phyloP scores from a whole-genome alignment of 1,140 invertebrate genomes.

The Nephila pilipes region DNA sequence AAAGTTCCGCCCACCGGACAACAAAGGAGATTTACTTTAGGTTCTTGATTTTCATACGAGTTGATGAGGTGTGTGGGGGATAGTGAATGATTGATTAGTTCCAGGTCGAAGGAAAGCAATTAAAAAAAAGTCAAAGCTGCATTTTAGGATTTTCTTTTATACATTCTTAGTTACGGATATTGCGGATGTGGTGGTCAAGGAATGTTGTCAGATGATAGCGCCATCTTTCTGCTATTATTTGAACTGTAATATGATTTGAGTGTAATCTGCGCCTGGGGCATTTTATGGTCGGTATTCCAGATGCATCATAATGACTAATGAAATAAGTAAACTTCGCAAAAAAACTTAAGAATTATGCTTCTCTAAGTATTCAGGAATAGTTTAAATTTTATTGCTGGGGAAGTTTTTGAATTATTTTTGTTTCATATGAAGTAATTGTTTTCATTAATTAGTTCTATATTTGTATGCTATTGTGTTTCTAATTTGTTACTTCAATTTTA shows the following conservation, averaged over 20 bases:
- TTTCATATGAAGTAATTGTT: too few species aligned
- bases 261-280: background rate
- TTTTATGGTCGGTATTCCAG: too few species aligned
- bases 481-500: too few species aligned
- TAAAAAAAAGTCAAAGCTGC: background rate
- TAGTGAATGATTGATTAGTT: background rate
- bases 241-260: background rate
- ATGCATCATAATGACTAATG: too few species aligned
- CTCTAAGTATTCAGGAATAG: too few species aligned
- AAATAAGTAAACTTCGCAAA: too few species aligned
- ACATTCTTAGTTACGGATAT: background rate
- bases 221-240: background rate
- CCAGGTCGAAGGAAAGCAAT: background rate
- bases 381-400: too few species aligned
- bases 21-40: background rate
- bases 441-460: too few species aligned
- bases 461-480: too few species aligned
- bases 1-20: background rate
- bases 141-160: background rate
- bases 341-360: too few species aligned
- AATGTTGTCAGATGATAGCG: background rate
- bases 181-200: constrained; percentile 1
- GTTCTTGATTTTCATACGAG: background rate
- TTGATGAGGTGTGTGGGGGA: background rate
- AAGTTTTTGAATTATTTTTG: too few species aligned